Evolutionary conservation across 2,113 vertebrate genomes (phyloP), one percentile per base, ranked within the genome.

Genomic region (Cyprinus carpio): DNA sequence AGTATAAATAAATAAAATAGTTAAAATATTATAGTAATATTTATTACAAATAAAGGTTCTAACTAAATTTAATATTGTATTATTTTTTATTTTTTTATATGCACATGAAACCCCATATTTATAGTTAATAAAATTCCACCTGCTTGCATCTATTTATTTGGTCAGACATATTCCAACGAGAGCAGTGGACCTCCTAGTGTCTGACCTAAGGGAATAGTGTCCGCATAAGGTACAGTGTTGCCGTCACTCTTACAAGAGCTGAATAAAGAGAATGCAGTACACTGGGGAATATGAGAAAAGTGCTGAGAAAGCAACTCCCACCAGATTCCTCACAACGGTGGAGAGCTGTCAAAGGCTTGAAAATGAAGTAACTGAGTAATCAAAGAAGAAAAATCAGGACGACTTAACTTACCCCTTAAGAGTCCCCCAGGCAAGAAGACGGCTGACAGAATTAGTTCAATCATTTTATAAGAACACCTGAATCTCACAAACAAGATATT

Each of bases 401-500:
- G 72, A 84, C 65, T 84, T 86, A 82, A 69, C 71, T 81, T 43
- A 62, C 56, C 76, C 83, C 81, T 85, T 20, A 71, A 81, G 84
- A 49, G 40, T 54, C 76, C 82, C 85, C 58, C 16, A 84, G 82
- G 85, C 86, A 43, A 71, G 16, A 4, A 20, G 65, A 13, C 58
- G 84, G 84, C 51, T 84, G 84, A 82, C 86, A 87, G 74, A 86
- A 89, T 84, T 60, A 81, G 81, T 81, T 84, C 85, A 54, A 31
- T 81, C 49, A 58, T 75, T 43, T 79, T 56, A 11, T 80, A 51
- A 69, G 25, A 86, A 82, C 31, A 40, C 79, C 84, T 64, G 78
- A 72, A 82, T 86, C 69, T 49, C 20, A 25, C 15, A 86, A 85
- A 75, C 67, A 85, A 80, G 54, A 46, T 13, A 80, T 11, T 31